Percentiles rank a stretch among this genome's conserved stretches.
Conservation (phyloP, 2,797 vertebrate genomes). For the Phoxinus dragarum region DNA sequence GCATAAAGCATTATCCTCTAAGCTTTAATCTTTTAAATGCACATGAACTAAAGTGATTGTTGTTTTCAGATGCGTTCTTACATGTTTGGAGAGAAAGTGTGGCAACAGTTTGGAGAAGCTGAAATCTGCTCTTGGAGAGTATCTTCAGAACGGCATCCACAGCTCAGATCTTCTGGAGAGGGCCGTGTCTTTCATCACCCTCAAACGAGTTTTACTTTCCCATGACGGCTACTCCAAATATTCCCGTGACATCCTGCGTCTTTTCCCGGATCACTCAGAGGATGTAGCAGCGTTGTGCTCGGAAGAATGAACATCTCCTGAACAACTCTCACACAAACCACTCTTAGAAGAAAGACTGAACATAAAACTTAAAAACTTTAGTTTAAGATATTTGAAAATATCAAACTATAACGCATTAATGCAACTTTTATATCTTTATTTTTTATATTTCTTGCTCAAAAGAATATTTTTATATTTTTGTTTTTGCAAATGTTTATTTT, state of each 20-base stretch:
- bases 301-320: conserved; percentile 31
- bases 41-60: conserved; percentile 9
- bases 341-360: background rate
- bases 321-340: background rate
- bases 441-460: conserved; percentile 4
- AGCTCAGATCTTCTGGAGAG: conserved; percentile 76
- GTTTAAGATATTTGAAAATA: background rate
- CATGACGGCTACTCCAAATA: conserved; percentile 77
- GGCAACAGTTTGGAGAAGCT: conserved; percentile 75
- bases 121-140: conserved; percentile 73
- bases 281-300: conserved; percentile 73
- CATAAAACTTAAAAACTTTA: background rate
- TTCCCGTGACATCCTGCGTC: conserved; percentile 73
- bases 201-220: conserved; percentile 73
- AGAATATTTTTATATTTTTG: conserved; percentile 10
- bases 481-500: conserved; percentile 7
- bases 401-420: background rate
- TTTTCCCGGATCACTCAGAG: conserved; percentile 73
- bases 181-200: conserved; percentile 71
- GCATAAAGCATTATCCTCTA: background rate
- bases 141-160: conserved; percentile 74
- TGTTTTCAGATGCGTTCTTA: conserved; percentile 74
- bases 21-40: too few relatives aligned
- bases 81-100: conserved; percentile 77
- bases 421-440: background rate